Evolutionary conservation across 2,797 vertebrate species (phyloP).

Genomic region (Anguilla pacifica): DNA sequence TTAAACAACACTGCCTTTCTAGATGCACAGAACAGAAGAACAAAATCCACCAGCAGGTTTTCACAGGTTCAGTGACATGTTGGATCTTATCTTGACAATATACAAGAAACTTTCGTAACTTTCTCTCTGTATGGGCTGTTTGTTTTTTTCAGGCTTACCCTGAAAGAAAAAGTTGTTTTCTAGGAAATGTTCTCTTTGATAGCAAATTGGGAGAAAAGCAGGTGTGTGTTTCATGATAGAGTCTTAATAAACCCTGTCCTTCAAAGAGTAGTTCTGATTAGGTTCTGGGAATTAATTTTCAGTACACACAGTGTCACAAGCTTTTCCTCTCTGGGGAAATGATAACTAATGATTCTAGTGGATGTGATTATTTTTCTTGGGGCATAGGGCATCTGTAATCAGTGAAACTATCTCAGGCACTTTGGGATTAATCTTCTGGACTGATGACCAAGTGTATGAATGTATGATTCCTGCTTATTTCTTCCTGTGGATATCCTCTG

Average conservation of each 20-base stretch:
- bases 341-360: constrained; percentile 51
- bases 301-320: constrained; percentile 41
- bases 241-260: constrained; percentile 35
- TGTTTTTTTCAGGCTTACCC: constrained; percentile 15
- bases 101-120: background rate
- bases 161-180: background rate
- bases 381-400: constrained; percentile 48
- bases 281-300: constrained; percentile 51
- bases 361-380: constrained; percentile 49
- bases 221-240: constrained; percentile 4
- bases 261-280: constrained; percentile 45
- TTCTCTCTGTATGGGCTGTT: background rate
- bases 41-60: background rate
- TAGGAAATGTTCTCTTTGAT: background rate
- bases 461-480: constrained; percentile 27
- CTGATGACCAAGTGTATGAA: constrained; percentile 51
- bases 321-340: constrained; percentile 41
- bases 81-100: background rate
- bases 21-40: background rate
- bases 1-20: too few species aligned
- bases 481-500: constrained; percentile 36
- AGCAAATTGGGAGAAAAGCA: background rate
- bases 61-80: background rate
- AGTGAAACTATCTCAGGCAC: constrained; percentile 47
- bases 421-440: constrained; percentile 52